A percentile compares a stretch with the other conserved stretches of the same genome.
Conservation (phyloP, 1,140 invertebrate species). For the Diorhabda carinulata region DNA sequence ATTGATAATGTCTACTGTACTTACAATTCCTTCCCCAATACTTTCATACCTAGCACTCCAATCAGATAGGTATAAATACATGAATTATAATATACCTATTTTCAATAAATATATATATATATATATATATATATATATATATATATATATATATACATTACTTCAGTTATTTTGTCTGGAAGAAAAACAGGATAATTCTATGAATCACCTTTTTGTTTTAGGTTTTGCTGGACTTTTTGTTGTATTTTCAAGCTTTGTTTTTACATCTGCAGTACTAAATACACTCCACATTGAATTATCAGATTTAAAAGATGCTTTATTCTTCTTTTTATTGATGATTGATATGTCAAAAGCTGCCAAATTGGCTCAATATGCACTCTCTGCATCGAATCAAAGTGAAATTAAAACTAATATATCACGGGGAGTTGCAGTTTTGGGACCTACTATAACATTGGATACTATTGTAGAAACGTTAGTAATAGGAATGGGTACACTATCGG, state of each 20-base stretch:
- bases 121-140: too few species aligned
- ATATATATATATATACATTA: too few species aligned
- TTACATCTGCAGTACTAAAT: conserved; percentile 36
- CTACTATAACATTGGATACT: conserved; percentile 71
- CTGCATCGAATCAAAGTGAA: conserved; percentile 58
- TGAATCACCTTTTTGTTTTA: neutral
- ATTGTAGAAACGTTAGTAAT: conserved; percentile 72
- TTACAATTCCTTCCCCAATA: conserved; percentile 57
- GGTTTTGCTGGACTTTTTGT: conserved; percentile 80
- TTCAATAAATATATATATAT: too few species aligned
- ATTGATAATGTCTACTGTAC: conserved; percentile 85
- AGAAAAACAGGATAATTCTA: too few species aligned
- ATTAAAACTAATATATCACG: conserved; percentile 63
- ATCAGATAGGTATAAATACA: too few species aligned
- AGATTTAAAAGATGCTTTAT: conserved; percentile 36
- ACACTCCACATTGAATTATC: conserved; percentile 32
- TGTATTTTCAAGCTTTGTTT: conserved; percentile 69
- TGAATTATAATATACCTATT: too few species aligned
- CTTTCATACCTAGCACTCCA: too few species aligned
- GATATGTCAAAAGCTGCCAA: conserved; percentile 71
- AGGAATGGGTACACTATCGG: conserved; percentile 73
- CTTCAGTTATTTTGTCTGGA: too few species aligned
- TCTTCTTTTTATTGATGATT: conserved; percentile 54
- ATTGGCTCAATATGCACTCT: conserved; percentile 67
- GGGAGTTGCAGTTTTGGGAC: conserved; percentile 71